phyloP scores from a whole-genome alignment of 2,113 vertebrate genomes.

The Corythornis madagascariensis region DNA sequence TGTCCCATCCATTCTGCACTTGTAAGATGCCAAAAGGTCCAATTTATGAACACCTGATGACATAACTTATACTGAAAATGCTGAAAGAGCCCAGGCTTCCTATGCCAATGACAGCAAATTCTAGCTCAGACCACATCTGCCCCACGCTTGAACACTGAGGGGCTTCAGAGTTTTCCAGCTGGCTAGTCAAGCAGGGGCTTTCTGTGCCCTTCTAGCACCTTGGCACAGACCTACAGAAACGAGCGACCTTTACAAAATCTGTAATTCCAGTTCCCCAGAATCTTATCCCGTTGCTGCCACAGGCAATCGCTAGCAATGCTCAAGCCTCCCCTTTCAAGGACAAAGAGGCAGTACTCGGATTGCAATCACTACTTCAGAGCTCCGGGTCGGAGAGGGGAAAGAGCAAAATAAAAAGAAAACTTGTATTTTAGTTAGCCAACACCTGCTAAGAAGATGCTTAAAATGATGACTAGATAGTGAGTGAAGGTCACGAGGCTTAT shows the following conservation, averaged over 20 bases:
- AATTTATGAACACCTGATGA: slow-evolving; percentile 29
- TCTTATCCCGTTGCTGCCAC: slow-evolving; percentile 31
- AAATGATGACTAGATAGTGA: slow-evolving; percentile 16
- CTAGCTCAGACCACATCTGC: background rate
- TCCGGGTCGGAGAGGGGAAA: background rate
- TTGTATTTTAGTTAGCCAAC: background rate
- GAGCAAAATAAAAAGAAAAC: slow-evolving; percentile 34
- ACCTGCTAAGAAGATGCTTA: background rate
- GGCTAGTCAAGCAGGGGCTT: background rate
- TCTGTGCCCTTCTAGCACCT: background rate
- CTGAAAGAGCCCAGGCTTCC: background rate
- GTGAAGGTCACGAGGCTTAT: slow-evolving; percentile 77
- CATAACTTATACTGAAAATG: background rate
- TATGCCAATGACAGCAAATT: background rate
- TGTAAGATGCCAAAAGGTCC: background rate
- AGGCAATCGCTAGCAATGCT: background rate
- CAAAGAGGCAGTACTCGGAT: slow-evolving; percentile 71
- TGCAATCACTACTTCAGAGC: slow-evolving; percentile 41
- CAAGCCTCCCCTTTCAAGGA: slow-evolving; percentile 72
- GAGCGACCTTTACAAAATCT: background rate
- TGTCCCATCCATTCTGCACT: background rate
- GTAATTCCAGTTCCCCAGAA: background rate
- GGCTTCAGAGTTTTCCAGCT: slow-evolving; percentile 23
- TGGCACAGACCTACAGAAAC: background rate
- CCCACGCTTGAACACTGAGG: background rate